Evolutionary conservation across 2,113 vertebrate species (phyloP).

Genomic region (Nasalis larvatus): DNA sequence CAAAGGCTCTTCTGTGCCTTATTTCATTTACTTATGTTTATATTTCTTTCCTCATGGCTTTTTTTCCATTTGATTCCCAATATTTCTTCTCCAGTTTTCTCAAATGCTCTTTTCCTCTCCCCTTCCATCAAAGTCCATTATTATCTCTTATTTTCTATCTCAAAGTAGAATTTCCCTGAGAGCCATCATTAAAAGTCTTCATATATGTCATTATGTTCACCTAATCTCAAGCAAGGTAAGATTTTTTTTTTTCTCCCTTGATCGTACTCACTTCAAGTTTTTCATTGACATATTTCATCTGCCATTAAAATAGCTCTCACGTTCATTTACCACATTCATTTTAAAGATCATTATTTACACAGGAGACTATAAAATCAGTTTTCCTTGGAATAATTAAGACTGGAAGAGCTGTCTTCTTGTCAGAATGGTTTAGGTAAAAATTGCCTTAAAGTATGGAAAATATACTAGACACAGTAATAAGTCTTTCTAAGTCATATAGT

Average conservation of each 20-base stretch:
- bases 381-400: neutral
- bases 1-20: neutral
- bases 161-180: neutral
- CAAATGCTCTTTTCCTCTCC: neutral
- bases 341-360: slow-evolving; percentile 22
- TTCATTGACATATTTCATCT: slow-evolving; percentile 24
- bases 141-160: neutral
- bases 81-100: neutral
- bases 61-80: neutral
- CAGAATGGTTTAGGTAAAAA: slow-evolving; percentile 28
- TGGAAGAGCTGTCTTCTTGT: neutral
- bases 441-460: neutral
- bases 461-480: neutral
- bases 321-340: slow-evolving; percentile 12
- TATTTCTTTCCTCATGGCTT: neutral
- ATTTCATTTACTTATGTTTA: neutral
- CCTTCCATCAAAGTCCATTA: neutral
- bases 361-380: neutral
- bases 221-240: neutral
- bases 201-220: neutral
- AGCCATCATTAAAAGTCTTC: neutral
- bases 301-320: neutral
- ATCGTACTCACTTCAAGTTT: neutral
- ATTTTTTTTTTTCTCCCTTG: slow-evolving; percentile 1
- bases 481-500: neutral